A percentile compares a stretch with the other conserved stretches of the same genome.
Evolutionary conservation across 2,797 vertebrate genomes (phyloP).

Genomic region (Poecilia velifera): DNA sequence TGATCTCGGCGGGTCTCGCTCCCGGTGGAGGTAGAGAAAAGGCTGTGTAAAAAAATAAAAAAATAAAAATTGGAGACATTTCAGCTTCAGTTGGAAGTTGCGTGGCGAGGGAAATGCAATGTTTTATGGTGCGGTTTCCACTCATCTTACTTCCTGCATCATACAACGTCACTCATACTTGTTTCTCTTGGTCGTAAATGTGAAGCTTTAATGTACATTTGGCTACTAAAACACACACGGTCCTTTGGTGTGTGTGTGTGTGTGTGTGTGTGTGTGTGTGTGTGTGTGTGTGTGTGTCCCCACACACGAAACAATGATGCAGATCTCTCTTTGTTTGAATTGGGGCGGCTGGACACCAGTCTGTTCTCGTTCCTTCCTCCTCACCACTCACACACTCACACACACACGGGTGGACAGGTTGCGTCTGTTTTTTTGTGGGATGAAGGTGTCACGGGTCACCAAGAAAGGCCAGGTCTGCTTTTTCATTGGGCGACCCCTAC

Average conservation of each 20-base stretch:
- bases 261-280: conserved; percentile 15
- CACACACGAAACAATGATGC: conserved; percentile 40
- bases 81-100: conserved; percentile 63
- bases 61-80: conserved; percentile 55
- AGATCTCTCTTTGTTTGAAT: conserved; percentile 55
- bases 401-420: conserved; percentile 34
- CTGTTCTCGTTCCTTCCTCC: conserved; percentile 43
- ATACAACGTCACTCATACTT: conserved; percentile 27
- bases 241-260: conserved; percentile 11
- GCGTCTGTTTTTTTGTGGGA: conserved; percentile 68
- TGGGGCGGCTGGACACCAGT: conserved; percentile 45
- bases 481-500: conserved; percentile 78
- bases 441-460: conserved; percentile 76
- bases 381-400: conserved; percentile 3
- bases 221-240: conserved; percentile 48
- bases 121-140: conserved; percentile 70
- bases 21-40: conserved; percentile 39
- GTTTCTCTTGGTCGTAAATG: conserved; percentile 53
- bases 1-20: conserved; percentile 42
- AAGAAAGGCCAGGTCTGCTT: conserved; percentile 72
- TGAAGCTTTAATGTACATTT: conserved; percentile 74
- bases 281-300: conserved; percentile 13
- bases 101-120: conserved; percentile 43
- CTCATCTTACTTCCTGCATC: conserved; percentile 42
- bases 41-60: conserved; percentile 46